Base-by-base conservation (phyloP, 2,888 invertebrate genomes). In the Heliconius sara region DNA sequence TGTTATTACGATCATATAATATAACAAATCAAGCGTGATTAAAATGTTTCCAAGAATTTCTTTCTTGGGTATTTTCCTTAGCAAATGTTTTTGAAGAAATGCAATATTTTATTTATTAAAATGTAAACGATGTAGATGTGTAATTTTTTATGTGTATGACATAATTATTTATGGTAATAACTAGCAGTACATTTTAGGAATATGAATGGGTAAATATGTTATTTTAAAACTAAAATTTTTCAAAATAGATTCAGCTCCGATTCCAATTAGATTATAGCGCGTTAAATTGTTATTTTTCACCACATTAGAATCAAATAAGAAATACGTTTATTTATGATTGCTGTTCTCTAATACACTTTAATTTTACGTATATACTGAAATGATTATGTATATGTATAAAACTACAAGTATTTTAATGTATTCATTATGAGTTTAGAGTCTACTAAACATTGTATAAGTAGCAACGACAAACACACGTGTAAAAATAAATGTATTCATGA, bases 21-120 rank as follows among this genome's bases (percentile, higher is more conserved):
- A 73, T 76, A 74, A 68, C 74, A 78, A 60, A 78, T 78, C 74
- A 74, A 27, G 67, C 27, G 47, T 43, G 75, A 76, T 78, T 66
- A 76, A 60, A 72, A 76, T 47, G 68, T 66, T 75, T 60, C 67
- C 60, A 30, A 43, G 73, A 57, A 68, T 39, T 67, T 76, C 16
- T 52, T 67, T 39, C 63, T 63, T 63, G 25, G 43, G 43, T 66
- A 52, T 47, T 47, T 77, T 70, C 39, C n/a, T 43, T 25, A 6
- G 4, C 19, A 57, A 57, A 12, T 39, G 19, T 22, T 9, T 66
- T 52, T 52, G 30, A 66, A 77, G 19, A 27, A 60, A 60, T n/a
- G 60, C 9, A 70, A 65, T 65, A 65, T 65, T 27, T 27, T 27
- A 12, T 16, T 65, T 52, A 65, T n/a, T 27, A 65, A 13, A 65